Conservation (phyloP, 2,797 vertebrate species). For the Adrianichthys oophorus region DNA sequence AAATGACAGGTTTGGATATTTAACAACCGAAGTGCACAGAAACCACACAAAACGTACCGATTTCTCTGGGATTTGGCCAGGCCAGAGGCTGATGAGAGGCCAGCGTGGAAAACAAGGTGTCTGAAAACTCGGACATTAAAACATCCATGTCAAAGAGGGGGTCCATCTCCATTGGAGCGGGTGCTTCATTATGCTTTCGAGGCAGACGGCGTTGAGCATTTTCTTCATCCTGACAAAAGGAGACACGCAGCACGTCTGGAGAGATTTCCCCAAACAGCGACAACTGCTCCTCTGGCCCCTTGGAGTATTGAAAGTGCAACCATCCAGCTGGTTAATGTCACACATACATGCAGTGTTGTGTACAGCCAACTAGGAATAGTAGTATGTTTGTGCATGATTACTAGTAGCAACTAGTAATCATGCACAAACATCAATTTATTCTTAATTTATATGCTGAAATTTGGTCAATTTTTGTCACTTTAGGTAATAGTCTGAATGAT, state of each 20-base stretch:
- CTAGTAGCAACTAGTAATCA: not conserved
- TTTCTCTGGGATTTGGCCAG: conserved; percentile 93
- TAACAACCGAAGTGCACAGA: not conserved
- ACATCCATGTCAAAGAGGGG: conserved; percentile 93
- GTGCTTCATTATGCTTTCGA: conserved; percentile 82
- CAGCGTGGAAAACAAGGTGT: conserved; percentile 95
- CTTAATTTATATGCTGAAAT: not conserved
- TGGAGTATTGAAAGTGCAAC: conserved; percentile 70
- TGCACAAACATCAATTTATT: conserved; percentile 8
- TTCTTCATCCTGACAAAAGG: conserved; percentile 91
- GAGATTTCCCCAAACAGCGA: conserved; percentile 82
- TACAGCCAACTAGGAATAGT: conserved; percentile 14
- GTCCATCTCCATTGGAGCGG: conserved; percentile 95
- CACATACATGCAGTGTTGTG: conserved; percentile 53
- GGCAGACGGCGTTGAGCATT: conserved; percentile 65
- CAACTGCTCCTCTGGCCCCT: conserved; percentile 82
- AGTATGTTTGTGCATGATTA: too few relatives aligned
- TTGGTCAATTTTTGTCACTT: not conserved
- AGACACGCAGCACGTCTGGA: conserved; percentile 83
- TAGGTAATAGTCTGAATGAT: not conserved
- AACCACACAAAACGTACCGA: conserved; percentile 77
- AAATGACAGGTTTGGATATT: too few relatives aligned
- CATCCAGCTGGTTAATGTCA: conserved; percentile 66
- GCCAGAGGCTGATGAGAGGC: conserved; percentile 89
- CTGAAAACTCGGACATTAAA: conserved; percentile 95